Conservation (phyloP, 2,797 vertebrate genomes). For the Pseudochromis fuscus region DNA sequence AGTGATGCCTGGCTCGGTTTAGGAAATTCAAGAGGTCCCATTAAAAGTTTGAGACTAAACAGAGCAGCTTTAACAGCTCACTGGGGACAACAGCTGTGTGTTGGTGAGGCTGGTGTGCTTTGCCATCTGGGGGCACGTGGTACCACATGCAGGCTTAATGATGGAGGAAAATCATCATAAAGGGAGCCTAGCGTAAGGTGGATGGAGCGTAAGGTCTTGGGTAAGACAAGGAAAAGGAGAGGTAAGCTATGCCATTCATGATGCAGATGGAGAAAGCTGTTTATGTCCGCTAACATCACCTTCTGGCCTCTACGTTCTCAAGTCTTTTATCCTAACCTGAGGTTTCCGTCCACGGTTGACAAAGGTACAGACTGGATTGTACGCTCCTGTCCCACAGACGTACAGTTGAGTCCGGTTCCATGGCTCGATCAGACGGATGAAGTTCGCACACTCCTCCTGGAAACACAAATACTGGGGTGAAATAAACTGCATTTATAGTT, state of each 20-base stretch:
- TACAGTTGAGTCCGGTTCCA: constrained; percentile 99
- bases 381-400: constrained; percentile 95
- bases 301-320: not conserved
- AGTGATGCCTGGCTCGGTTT: constrained; percentile 70
- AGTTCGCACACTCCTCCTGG: constrained; percentile 97
- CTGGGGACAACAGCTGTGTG: constrained; percentile 79
- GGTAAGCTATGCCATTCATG: constrained; percentile 25
- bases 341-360: constrained; percentile 94
- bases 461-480: constrained; percentile 49
- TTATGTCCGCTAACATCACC: constrained; percentile 11
- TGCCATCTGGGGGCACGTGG: constrained; percentile 46
- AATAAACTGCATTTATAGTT: constrained; percentile 13
- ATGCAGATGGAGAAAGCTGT: constrained; percentile 36
- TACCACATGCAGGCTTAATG: constrained; percentile 56
- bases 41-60: constrained; percentile 83
- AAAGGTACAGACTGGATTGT: constrained; percentile 96
- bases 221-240: constrained; percentile 21
- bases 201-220: constrained; percentile 34
- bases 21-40: constrained; percentile 80
- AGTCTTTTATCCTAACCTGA: constrained; percentile 86
- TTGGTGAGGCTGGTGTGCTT: constrained; percentile 54
- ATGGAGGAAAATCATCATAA: constrained; percentile 59
- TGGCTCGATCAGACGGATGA: constrained; percentile 96
- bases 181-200: constrained; percentile 43
- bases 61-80: constrained; percentile 73